Evolutionary conservation across 64 coral and sea anemone genomes (phyloP).

Genomic region (Actinia equina): DNA sequence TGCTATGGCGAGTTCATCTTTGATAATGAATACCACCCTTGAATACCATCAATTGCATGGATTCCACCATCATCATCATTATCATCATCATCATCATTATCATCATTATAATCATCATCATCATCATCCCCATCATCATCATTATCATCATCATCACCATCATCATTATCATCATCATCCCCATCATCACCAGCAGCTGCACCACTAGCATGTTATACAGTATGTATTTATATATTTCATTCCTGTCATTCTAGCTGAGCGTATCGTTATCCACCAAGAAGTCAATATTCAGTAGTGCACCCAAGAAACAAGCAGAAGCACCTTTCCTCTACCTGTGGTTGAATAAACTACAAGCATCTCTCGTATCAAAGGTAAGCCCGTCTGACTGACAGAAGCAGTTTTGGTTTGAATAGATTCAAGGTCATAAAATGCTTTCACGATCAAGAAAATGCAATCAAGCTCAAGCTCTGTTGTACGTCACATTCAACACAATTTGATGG

Average conservation of each 20-base stretch:
- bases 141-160: background rate
- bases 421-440: too few species aligned
- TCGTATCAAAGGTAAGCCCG: conserved; percentile 82
- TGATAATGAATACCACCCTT: too few species aligned
- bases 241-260: background rate
- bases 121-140: too few species aligned
- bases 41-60: too few species aligned
- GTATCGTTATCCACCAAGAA: conserved; percentile 64
- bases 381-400: background rate
- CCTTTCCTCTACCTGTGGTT: conserved; percentile 90
- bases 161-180: background rate
- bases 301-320: conserved; percentile 75
- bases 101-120: too few species aligned
- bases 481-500: too few species aligned
- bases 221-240: background rate
- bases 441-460: too few species aligned
- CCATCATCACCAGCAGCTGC: background rate
- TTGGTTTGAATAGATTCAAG: background rate
- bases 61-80: too few species aligned
- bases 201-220: too few species aligned
- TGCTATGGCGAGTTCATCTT: background rate
- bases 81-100: background rate
- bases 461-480: too few species aligned
- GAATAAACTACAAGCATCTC: conserved; percentile 72
- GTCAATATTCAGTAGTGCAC: conserved; percentile 68